Conservation (phyloP, 2,113 vertebrate genomes). For the Brienomyrus longianalis region DNA sequence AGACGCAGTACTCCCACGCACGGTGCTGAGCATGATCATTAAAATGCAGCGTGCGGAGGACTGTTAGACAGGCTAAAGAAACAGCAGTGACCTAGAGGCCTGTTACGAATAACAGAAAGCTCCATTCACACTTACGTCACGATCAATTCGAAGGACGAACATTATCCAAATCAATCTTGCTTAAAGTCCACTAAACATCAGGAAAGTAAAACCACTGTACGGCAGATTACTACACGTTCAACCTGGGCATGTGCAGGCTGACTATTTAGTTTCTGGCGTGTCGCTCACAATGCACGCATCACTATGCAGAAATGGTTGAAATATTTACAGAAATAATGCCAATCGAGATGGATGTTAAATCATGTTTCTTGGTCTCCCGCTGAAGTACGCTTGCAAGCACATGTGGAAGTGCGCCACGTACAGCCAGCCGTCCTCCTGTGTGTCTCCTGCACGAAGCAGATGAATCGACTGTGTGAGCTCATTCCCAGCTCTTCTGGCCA, state of each 20-base stretch:
- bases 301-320: not conserved
- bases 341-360: not conserved
- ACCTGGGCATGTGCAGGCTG: not conserved
- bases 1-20: not conserved
- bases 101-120: not conserved
- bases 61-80: not conserved
- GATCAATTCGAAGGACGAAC: not conserved
- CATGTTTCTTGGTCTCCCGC: not conserved
- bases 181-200: not conserved
- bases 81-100: not conserved
- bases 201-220: not conserved
- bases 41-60: not conserved
- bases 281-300: not conserved
- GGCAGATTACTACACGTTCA: not conserved
- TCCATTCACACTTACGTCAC: not conserved
- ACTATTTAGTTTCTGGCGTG: not conserved
- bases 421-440: too few species aligned
- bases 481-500: not conserved
- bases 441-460: not conserved
- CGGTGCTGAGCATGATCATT: not conserved
- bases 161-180: not conserved
- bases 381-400: not conserved
- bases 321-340: not conserved
- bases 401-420: not conserved
- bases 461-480: not conserved